Conservation (phyloP, 2,797 vertebrate species). For the Rhinogobio ventralis region DNA sequence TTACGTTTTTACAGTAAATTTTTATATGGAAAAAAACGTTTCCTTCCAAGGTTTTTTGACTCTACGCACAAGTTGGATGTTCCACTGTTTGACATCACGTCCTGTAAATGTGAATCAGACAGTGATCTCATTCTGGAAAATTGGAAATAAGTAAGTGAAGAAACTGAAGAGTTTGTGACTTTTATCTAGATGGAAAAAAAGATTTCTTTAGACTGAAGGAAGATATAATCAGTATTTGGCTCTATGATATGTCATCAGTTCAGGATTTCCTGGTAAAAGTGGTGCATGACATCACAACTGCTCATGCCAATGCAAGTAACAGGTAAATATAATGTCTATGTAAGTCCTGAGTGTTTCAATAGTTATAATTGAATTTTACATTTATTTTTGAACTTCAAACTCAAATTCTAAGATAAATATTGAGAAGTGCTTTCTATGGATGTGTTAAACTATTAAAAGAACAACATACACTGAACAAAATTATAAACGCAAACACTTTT, state of each 20-base stretch:
- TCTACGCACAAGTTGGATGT: not conserved
- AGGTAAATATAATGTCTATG: too few relatives aligned
- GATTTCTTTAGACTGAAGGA: not conserved
- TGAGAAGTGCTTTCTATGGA: not conserved
- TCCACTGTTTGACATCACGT: slow-evolving; percentile 41
- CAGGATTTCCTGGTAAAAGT: not conserved
- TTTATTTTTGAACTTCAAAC: not conserved
- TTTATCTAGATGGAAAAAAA: not conserved
- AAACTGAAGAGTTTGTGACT: not conserved
- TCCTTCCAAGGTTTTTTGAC: not conserved
- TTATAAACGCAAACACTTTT: too few relatives aligned
- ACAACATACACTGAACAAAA: too few relatives aligned
- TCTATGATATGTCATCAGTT: not conserved
- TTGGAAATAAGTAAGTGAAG: slow-evolving; percentile 5
- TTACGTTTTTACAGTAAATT: not conserved
- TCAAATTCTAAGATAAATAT: not conserved
- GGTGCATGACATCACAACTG: not conserved
- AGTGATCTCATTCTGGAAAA: slow-evolving; percentile 25
- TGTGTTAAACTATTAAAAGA: not conserved
- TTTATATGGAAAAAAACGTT: not conserved
- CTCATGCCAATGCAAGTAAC: slow-evolving; percentile 15
- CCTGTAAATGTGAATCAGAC: slow-evolving; percentile 41
- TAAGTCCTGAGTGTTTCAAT: not conserved
- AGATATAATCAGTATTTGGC: not conserved
- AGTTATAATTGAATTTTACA: not conserved